Conservation (phyloP, 2,113 vertebrate genomes). For the Epinephelus moara region DNA sequence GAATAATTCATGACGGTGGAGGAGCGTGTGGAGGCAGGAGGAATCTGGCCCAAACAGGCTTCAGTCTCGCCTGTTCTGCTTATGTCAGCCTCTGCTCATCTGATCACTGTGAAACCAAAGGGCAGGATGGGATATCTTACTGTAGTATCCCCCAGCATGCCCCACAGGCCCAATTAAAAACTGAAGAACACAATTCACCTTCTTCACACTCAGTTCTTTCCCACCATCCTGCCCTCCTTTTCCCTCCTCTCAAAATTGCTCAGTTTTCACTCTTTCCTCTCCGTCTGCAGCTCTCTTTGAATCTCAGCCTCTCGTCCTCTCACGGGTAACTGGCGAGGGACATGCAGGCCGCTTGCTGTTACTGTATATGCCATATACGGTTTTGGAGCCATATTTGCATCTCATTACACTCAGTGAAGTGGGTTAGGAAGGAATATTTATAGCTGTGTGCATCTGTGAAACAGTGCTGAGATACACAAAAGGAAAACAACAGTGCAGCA, state of each 20-base stretch:
- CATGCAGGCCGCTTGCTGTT: conserved; percentile 1
- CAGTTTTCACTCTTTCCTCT: conserved; percentile 1
- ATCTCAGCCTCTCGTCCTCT: conserved; percentile 20
- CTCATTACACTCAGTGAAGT: conserved; percentile 37
- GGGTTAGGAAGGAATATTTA: conserved; percentile 47
- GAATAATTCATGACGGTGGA: conserved; percentile 66
- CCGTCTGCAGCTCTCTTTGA: conserved; percentile 32
- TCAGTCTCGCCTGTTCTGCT: conserved; percentile 46
- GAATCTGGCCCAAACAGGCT: conserved; percentile 31
- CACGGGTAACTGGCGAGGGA: conserved; percentile 40
- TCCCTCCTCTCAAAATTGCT: conserved; percentile 5
- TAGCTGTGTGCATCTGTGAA: conserved; percentile 1
- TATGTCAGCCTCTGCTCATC: conserved; percentile 57
- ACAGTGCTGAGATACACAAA: conserved; percentile 20
- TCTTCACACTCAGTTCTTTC: conserved; percentile 17
- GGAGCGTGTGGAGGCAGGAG: conserved; percentile 10
- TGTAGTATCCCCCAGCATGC: conserved; percentile 47
- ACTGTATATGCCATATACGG: conserved; percentile 23
- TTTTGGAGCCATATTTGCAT: conserved; percentile 46
- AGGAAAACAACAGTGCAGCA: not conserved
- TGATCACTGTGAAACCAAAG: conserved; percentile 51
- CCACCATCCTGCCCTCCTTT: not conserved
- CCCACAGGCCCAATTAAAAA: conserved; percentile 73
- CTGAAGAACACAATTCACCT: conserved; percentile 49
- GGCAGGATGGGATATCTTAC: conserved; percentile 43